Evolutionary conservation across 2,797 vertebrate genomes (phyloP), one percentile per base, ranked within the genome.

Genomic region (Galagoides demidoff): DNA sequence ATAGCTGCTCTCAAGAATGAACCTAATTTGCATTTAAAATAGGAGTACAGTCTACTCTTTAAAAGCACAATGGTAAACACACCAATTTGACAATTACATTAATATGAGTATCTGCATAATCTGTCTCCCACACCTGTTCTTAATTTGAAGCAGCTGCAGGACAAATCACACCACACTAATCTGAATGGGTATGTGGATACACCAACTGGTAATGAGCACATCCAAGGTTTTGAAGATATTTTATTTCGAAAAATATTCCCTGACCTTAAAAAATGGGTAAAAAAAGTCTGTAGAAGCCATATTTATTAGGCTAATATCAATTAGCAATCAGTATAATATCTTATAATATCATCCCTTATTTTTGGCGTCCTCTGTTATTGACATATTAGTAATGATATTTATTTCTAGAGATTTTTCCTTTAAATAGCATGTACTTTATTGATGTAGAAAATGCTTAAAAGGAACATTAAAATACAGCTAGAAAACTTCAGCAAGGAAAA

Each of bases 51-150:
- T 97, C 98, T 98, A 98, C 97, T 98, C 98, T 98, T 98, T 98
- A 98, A 98, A 98, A 97, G 95, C 98, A 98, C 96, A 98, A 96
- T 98, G 97, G 98, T 98, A 98, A 98, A 99, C 98, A 98, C 97
- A 98, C 98, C 98, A 98, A 99, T 98, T 98, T 98, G 98, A 98
- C 98, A 99, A 99, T 98, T 98, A 98, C 98, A 98, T 98, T 98
- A 98, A 98, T 98, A 98, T 97, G 96, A 98, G 96, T 97, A 99
- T 99, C 98, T 99, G 98, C 98, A 98, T 98, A 99, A 98, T 98
- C 98, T 98, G 98, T 96, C 92, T 90, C 98, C 98, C 96, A 98
- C 98, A 99, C 98, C 98, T 99, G 98, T 98, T 98, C 97, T 98
- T 98, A 98, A 98, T 98, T 98, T 98, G 98, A 98, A 98, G 96